These are phyloP conservation scores for Lepidurus arcticus DNA, from an alignment of 1,140 invertebrate species.

Conservation along the genomic window DNA sequence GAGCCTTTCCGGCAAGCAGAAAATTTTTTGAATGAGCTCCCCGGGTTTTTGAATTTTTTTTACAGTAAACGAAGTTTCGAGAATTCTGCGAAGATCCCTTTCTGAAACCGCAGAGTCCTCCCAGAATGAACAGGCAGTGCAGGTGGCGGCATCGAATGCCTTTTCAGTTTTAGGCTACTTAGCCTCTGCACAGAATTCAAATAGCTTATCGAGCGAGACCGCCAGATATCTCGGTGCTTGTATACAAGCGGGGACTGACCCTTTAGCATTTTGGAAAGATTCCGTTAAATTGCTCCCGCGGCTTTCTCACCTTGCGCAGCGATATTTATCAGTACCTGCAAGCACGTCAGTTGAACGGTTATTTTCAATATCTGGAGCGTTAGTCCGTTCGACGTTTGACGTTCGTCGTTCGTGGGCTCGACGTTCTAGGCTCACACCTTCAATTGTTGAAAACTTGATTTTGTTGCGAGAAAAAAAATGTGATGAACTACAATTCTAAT, in stretches of 20 bases:
- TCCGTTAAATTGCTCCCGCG: not conserved
- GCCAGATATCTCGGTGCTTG: not conserved
- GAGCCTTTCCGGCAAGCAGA: not conserved
- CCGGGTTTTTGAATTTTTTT: not conserved
- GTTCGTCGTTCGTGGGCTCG: no score
- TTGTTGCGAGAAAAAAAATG: not conserved
- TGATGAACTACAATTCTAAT: not conserved
- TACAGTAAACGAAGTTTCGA: not conserved
- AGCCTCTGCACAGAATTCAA: not conserved
- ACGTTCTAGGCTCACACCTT: not conserved
- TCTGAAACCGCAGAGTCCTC: not conserved
- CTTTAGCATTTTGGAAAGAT: conserved; percentile 7
- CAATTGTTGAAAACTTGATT: conserved; percentile 24
- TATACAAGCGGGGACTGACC: no score
- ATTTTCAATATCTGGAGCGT: conserved; percentile 8
- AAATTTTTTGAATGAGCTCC: not conserved
- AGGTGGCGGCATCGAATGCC: not conserved
- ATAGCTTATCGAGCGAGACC: not conserved
- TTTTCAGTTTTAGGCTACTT: not conserved
- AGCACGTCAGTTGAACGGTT: not conserved
- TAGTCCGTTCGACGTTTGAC: no score
- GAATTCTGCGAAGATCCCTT: not conserved
- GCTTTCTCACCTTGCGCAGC: not conserved
- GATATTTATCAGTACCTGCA: conserved; percentile 7
- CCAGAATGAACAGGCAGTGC: not conserved